Evolutionary conservation across 2,888 invertebrate species (phyloP).

Genomic region (Mycalesis mineus): DNA sequence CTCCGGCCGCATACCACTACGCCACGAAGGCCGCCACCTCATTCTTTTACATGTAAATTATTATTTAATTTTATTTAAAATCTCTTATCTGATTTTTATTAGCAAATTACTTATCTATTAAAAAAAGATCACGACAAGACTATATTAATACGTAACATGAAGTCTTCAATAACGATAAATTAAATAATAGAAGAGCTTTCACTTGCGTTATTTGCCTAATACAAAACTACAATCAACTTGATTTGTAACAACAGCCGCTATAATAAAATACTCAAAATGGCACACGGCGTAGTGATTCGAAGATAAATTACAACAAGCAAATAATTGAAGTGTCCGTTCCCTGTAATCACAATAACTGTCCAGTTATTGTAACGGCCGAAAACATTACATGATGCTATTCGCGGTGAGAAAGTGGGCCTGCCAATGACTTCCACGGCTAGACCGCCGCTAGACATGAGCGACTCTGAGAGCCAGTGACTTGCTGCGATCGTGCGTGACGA

Average conservation of each 20-base stretch:
- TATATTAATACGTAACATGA: not conserved
- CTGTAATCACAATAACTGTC: constrained; percentile 56
- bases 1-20: too few relatives aligned
- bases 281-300: constrained; percentile 17
- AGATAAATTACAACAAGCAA: constrained; percentile 49
- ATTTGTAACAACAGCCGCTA: constrained; percentile 15
- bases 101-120: too few relatives aligned
- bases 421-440: constrained; percentile 64
- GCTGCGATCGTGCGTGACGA: too few relatives aligned
- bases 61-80: too few relatives aligned
- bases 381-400: constrained; percentile 54
- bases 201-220: not conserved
- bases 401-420: constrained; percentile 67
- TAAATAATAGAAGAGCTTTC: constrained; percentile 9
- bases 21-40: too few relatives aligned
- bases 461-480: not conserved
- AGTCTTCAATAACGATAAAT: not conserved
- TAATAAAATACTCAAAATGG: constrained; percentile 9
- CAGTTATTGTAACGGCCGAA: constrained; percentile 57
- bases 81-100: too few relatives aligned
- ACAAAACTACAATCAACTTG: constrained; percentile 14
- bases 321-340: constrained; percentile 55
- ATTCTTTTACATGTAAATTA: too few relatives aligned
- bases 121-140: not conserved
- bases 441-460: constrained; percentile 58